These are phyloP conservation scores for Halichondria panicea DNA, from an alignment of 37 sponge, comb jelly and placozoan species.

Conservation along the genomic window DNA sequence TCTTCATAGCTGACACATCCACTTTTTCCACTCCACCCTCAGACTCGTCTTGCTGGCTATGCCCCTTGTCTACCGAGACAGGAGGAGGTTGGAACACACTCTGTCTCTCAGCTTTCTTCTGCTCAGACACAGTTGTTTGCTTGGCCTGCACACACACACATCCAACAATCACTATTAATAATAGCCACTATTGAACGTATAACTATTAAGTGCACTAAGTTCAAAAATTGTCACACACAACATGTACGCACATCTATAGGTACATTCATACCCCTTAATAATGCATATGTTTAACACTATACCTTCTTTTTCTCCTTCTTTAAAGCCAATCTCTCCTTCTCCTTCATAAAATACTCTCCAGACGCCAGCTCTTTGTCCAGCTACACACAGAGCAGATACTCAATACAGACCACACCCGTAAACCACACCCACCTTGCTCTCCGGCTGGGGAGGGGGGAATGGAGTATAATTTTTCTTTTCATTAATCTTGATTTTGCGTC, in stretches of 20 bases:
- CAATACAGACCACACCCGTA: neutral
- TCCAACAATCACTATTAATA: neutral
- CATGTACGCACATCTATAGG: neutral
- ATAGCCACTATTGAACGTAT: too few species aligned
- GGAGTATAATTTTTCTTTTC: conserved; percentile 87
- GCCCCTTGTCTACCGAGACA: too few species aligned
- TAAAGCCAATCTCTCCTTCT: conserved; percentile 71
- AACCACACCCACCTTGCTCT: conserved; percentile 84
- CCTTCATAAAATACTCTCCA: conserved; percentile 98
- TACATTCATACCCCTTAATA: neutral
- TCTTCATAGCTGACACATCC: conserved; percentile 12
- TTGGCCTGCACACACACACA: neutral
- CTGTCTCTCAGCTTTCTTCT: conserved; percentile 24
- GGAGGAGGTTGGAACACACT: conserved; percentile 16
- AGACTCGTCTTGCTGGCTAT: too few species aligned
- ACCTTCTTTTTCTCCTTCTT: conserved; percentile 51
- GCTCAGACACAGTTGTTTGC: conserved; percentile 15
- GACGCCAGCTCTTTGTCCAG: conserved; percentile 94
- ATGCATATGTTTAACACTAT: too few species aligned
- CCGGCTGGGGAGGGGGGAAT: conserved; percentile 97
- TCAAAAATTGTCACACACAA: too few species aligned
- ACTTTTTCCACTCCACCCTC: neutral
- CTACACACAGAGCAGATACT: conserved; percentile 28
- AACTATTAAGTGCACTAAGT: too few species aligned
- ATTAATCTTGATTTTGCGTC: conserved; percentile 69